Base-by-base conservation (phyloP, 1,140 invertebrate species). In the Trigoniulus corallinus region DNA sequence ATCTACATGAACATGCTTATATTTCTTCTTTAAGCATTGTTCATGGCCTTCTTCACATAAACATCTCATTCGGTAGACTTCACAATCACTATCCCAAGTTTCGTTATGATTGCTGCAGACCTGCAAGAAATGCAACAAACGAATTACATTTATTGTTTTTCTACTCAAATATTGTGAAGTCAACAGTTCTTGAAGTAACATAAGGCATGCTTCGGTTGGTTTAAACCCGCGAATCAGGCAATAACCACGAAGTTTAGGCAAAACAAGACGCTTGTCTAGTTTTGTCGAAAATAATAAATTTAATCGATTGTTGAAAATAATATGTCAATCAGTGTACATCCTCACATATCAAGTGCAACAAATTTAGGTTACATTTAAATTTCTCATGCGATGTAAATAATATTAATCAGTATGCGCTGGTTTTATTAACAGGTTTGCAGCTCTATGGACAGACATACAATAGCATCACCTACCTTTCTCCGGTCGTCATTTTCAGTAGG, bases 81-180 rank as follows among this genome's bases (percentile, higher is more conserved):
- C 81, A 67, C 91, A 95, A 62, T 94, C 88, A 15, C 87, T 92
- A 15, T 76, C 68, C 79, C 87, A 95, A 1, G 91, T 95, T 67
- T 92, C 82, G 62, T 95, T 95, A 68, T 82, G 79, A 67, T 91
- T 93, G 41, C 84, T 87, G 71, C 91, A 95, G 25, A 94, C 88
- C 74, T 79, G n/a, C n/a, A n/a, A n/a, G 61, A 20, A 58, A 58
- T 26, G 29, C 40, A 39, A 50, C 10, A 40, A 53, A 44, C 12
- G 15, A 52, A 50, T 51, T 53, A 43, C 26, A 37, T 37, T 37
- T 37, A 7, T n/a, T 10, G n/a, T 37, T 37, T 37, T 37, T n/a
- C 7, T 37, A 37, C 7, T 37, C 7, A 37, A 37, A 37, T 37
- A 37, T 37, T 10, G 34, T n/a, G n/a, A n/a, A n/a, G n/a, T n/a